These are phyloP conservation scores for Pocillopora damicornis DNA, from an alignment of 64 coral and sea anemone species.

Conservation along the genomic window DNA sequence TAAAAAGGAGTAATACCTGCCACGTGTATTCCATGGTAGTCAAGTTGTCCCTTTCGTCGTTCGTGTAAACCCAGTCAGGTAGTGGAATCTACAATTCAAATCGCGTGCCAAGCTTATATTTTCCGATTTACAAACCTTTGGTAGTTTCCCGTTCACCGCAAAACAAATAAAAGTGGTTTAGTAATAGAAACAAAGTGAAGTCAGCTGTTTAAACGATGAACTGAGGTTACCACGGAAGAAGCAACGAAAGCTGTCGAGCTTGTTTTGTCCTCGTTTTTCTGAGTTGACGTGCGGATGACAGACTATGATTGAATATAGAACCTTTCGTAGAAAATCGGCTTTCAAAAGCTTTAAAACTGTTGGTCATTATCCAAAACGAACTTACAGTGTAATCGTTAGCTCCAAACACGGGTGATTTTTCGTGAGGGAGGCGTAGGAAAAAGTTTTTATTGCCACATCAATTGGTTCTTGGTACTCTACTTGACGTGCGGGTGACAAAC, in stretches of 20 bases:
- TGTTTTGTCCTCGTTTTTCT: background rate
- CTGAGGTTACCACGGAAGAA: background rate
- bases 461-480: too few relatives aligned
- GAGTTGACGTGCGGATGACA: background rate
- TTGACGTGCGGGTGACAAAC: too few relatives aligned
- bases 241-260: background rate
- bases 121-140: background rate
- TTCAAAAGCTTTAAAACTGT: background rate
- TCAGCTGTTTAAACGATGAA: constrained; percentile 19
- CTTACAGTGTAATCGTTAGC: too few relatives aligned
- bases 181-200: background rate
- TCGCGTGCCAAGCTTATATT: background rate
- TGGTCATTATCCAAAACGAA: too few relatives aligned
- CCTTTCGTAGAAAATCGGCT: background rate
- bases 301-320: background rate
- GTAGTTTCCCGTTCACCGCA: background rate
- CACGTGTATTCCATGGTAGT: too few relatives aligned
- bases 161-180: constrained; percentile 4
- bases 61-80: too few relatives aligned
- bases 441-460: too few relatives aligned
- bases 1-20: too few relatives aligned
- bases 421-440: too few relatives aligned
- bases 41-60: too few relatives aligned
- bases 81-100: background rate
- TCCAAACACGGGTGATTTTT: too few relatives aligned